Evolutionary conservation across 2,113 vertebrate genomes (phyloP), one percentile per base, ranked within the genome.

Genomic region (Acinonyx jubatus): DNA sequence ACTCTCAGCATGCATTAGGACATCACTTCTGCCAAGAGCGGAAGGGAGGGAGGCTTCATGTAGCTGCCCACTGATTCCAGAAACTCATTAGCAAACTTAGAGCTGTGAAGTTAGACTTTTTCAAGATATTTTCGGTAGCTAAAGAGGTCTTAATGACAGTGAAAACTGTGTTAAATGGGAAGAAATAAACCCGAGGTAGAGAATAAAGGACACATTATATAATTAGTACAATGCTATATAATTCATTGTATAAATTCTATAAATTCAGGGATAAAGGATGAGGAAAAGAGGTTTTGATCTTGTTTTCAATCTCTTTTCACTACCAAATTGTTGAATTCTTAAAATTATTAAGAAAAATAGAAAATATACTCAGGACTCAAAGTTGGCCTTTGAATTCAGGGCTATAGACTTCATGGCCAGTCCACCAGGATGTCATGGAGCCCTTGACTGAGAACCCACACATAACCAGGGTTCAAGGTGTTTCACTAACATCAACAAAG

Each of bases 381-480:
- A 29, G 29, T 55, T 69, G 15, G 0, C 48, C 12, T 74, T 38
- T n/a, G 4, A 8, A 74, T 31, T 8, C 5, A 78, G 15, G 1
- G 7, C 21, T 36, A 31, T 5, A 65, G 25, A 5, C 16, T 52
- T 71, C 33, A 16, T 16, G 23, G 31, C 61, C 18, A 21, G 31
- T 6, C 19, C 4, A 21, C 4, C 29, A 41, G 25, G 33, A 6
- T 41, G 2, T 14, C 10, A 27, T 0, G 1, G 12, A 69, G 25
- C 1, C 18, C 29, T 63, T 10, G 5, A 50, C 3, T 41, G 52
- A 57, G 52, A 7, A 19, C 13, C 16, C 4, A 36, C 1, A 16
- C 2, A 1, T 4, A 16, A 7, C 1, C 1, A 19, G 15, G 0
- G 0, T 15, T 11, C 36, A 65, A 33, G 6, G 9, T 50, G 4